Base-by-base conservation (phyloP, 2,888 invertebrate genomes). In the Drosophila bunnanda region DNA sequence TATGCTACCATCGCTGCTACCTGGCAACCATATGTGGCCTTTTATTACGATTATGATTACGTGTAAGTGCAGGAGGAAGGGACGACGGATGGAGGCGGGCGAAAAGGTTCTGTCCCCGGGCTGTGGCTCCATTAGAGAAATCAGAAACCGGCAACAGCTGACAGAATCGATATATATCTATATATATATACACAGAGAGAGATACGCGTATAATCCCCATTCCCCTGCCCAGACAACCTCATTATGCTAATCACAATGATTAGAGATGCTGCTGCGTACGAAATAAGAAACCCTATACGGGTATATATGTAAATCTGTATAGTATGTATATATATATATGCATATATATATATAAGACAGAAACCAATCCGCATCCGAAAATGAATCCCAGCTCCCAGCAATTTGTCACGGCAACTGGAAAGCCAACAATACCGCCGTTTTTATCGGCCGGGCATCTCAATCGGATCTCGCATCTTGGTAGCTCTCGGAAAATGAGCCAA, bases 201-300 rank as follows among this genome's bases (percentile, higher is more conserved):
- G 30, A 15, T 48, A 17, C 17, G 48, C 8, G 20, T 5, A 50
- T 50, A 50, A 48, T 48, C 48, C 17, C 30, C 48, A 13, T 48
- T 57, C 71, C 59, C 54, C 50, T 32, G 34, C 6, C 17, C 34
- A 13, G 10, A 54, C 60, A 54, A 61, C 66, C 78, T 82, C 82
- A 83, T 83, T 83, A 83, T 83, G 88, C 88, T 87, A 83, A 83
- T 87, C 85, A 85, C 88, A 82, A 78, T 83, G 77, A 87, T 83
- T 85, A 85, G 80, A 68, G 68, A 67, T 73, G 38, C 41, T 52
- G 38, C 41, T 52, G 44, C 48, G 32, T 20, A 15, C 15, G 32
- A 32, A 50, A 52, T 4, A 52, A 52, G 50, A 52, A 52, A 34
- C 50, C 50, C 50, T 6, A 34, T 34, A 22, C 50, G 32, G 15